Evolutionary conservation across 2,888 invertebrate genomes (phyloP).

Genomic region (Epinotia ramella): DNA sequence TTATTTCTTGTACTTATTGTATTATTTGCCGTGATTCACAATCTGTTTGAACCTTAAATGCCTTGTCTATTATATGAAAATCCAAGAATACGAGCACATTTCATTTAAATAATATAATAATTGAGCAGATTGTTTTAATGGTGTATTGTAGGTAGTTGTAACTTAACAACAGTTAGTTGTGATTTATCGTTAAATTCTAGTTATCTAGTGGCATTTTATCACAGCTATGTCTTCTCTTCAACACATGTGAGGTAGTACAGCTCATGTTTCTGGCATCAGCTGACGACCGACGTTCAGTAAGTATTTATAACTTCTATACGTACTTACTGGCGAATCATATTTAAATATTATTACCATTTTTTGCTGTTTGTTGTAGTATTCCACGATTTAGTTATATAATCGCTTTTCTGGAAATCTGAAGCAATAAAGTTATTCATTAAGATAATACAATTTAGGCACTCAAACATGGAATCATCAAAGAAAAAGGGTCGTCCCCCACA

Average conservation of each 20-base stretch:
- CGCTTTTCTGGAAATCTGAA: not conserved
- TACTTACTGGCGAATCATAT: not conserved
- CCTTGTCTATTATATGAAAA: constrained; percentile 3
- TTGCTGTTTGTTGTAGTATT: not conserved
- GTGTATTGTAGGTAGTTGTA: constrained; percentile 41
- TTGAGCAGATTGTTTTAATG: constrained; percentile 23
- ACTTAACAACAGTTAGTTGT: constrained; percentile 24
- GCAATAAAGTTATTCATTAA: constrained; percentile 7
- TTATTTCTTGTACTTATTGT: not conserved
- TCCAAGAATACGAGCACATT: constrained; percentile 9
- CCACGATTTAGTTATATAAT: not conserved
- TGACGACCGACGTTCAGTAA: constrained; percentile 25
- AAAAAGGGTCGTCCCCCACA: constrained; percentile 85
- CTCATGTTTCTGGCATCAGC: constrained; percentile 31
- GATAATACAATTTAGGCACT: constrained; percentile 46
- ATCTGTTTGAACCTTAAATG: not conserved
- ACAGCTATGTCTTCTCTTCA: constrained; percentile 19
- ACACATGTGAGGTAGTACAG: constrained; percentile 31
- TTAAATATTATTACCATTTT: not conserved
- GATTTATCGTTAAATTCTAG: constrained; percentile 12
- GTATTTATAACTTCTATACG: constrained; percentile 30
- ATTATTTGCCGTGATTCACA: constrained; percentile 6
- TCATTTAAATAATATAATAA: constrained; percentile 19
- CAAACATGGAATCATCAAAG: constrained; percentile 82
- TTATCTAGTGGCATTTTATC: constrained; percentile 14